These are phyloP conservation scores for Griposia aprilina DNA, from an alignment of 2,888 invertebrate species.

Conservation along the genomic window DNA sequence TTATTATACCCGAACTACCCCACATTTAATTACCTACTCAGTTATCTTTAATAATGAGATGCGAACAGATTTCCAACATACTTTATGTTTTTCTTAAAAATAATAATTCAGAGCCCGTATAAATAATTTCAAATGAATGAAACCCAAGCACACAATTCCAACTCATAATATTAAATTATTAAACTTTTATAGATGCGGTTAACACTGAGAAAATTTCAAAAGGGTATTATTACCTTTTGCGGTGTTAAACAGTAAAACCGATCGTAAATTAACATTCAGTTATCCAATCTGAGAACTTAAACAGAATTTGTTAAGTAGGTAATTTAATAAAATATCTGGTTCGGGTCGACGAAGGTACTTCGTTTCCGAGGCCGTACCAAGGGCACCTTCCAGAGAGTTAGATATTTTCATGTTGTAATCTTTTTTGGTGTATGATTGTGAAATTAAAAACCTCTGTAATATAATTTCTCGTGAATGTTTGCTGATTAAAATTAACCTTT, in stretches of 20 bases:
- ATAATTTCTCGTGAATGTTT: slow-evolving; percentile 19
- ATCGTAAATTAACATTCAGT: slow-evolving; percentile 84
- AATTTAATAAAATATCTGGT: slow-evolving; percentile 78
- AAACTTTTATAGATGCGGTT: slow-evolving; percentile 68
- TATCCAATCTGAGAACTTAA: slow-evolving; percentile 79
- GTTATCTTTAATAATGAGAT: neutral
- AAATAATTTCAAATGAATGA: slow-evolving; percentile 33
- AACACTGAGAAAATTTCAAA: slow-evolving; percentile 73
- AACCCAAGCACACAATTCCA: slow-evolving; percentile 51
- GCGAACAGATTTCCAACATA: neutral
- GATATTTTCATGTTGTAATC: slow-evolving; percentile 28
- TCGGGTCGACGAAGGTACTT: slow-evolving; percentile 43
- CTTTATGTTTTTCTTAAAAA: slow-evolving; percentile 5
- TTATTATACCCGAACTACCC: neutral
- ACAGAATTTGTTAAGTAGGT: slow-evolving; percentile 80
- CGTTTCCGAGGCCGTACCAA: slow-evolving; percentile 29
- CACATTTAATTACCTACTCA: neutral
- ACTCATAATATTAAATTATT: slow-evolving; percentile 30
- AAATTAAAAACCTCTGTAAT: slow-evolving; percentile 48
- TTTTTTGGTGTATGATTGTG: slow-evolving; percentile 42
- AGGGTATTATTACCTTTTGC: slow-evolving; percentile 82
- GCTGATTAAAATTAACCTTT: slow-evolving; percentile 43
- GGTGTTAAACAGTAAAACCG: slow-evolving; percentile 79
- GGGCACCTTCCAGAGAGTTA: slow-evolving; percentile 42
- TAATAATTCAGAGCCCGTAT: slow-evolving; percentile 10